Percentiles rank a stretch among this genome's conserved stretches.
These are phyloP conservation scores for Acanthiza pusilla DNA, from an alignment of 2,797 vertebrate species.

Conservation along the genomic window DNA sequence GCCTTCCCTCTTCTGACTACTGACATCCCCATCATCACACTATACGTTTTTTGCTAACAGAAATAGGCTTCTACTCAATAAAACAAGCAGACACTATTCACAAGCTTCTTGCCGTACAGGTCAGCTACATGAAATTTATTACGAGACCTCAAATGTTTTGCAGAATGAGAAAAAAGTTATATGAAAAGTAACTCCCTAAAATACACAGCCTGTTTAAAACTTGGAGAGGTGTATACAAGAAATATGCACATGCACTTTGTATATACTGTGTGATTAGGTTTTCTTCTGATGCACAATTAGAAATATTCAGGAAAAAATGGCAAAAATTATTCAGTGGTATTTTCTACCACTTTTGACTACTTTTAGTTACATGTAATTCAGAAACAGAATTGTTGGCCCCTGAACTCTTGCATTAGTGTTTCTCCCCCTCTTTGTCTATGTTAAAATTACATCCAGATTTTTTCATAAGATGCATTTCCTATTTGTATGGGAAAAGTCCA, in stretches of 20 bases:
- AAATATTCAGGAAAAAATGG: fast-evolving
- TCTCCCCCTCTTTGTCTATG: not conserved
- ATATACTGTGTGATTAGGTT: not conserved
- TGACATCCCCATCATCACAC: not conserved
- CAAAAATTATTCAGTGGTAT: not conserved
- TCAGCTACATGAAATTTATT: not conserved
- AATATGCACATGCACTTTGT: not conserved
- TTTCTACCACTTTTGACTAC: not conserved
- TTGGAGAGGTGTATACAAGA: not conserved
- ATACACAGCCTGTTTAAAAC: not conserved
- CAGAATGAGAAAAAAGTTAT: not conserved
- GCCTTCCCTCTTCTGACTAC: not conserved
- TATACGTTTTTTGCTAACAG: not conserved
- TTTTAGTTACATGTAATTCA: not conserved
- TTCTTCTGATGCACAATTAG: not conserved
- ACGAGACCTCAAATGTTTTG: not conserved
- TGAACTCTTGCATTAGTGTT: not conserved
- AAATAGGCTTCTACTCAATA: not conserved
- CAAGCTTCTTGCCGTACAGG: not conserved
- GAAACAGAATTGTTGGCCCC: not conserved
- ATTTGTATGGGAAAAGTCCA: not conserved
- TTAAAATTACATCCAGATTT: not conserved
- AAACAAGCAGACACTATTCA: not conserved
- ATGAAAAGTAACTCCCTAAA: not conserved
- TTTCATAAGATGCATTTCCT: not conserved